Evolutionary conservation across 35 echinoderm and acorn worm species (phyloP), one percentile per base, ranked within the genome.

Genomic region (Heliocidaris tuberculata): DNA sequence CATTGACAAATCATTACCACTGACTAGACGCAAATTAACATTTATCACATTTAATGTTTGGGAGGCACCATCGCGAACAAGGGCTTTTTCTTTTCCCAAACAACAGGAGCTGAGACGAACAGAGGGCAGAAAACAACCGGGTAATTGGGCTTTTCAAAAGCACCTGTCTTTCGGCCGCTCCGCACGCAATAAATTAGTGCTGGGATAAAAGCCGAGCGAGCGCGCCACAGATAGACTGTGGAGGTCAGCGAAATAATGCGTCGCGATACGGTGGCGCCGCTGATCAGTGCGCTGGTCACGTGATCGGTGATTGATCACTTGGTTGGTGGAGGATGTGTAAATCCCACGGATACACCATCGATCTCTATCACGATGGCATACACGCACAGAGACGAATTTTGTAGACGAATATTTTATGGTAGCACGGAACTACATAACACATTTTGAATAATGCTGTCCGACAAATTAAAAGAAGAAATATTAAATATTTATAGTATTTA

Each of bases 1-100:
- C 87, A 89, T 89, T 89, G 31, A 89, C 47, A 89, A 89, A 89
- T 48, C 87, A 48, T 89, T 89, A 47, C 31, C 87, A 89, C 31
- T 17, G 87, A 89, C 87, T 89, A 89, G 87, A 89, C 87, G 87
- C 87, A 89, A 89, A 89, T 89, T 89, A 89, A 89, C 87, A 89
- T 89, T 48, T 89, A 89, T 89, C 47, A 89, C 87, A 11, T 48
- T 32, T 89, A 89, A 89, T 89, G 87, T 89, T 32, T 89, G 31
- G 87, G 87, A 47, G 87, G 87, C 87, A 47, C 87, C 87, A 89
- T 12, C 87, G 87, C 3, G 47, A 89, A 48, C 31, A 47, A 48
- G 31, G 87, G 31, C 31, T 30, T 89, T 89, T 47, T 32, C 87
- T 89, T 27, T 78, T 78, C 21, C 65, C 21, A 78, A 78, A 78